phyloP scores from a whole-genome alignment of 1,140 invertebrate genomes.

The Agraylea sexmaculata region DNA sequence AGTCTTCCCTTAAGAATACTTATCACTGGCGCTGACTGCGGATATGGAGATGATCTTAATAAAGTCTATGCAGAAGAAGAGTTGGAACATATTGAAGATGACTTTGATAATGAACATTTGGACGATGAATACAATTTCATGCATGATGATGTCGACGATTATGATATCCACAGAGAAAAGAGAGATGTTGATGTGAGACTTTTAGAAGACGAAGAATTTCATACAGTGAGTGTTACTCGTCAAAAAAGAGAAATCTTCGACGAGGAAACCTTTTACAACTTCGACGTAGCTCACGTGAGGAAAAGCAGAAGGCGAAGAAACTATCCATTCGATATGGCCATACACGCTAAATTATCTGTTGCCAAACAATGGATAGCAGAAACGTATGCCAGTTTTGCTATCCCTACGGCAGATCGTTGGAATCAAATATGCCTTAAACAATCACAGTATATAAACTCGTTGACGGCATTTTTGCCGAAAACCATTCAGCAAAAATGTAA shows the following conservation, averaged over 20 bases:
- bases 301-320: constrained; percentile 19
- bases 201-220: constrained; percentile 32
- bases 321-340: constrained; percentile 41
- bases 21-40: constrained; percentile 60
- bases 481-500: constrained; percentile 60
- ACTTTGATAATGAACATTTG: constrained; percentile 40
- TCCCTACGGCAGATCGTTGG: constrained; percentile 65
- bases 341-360: constrained; percentile 45
- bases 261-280: constrained; percentile 17
- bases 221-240: constrained; percentile 15
- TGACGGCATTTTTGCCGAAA: constrained; percentile 61
- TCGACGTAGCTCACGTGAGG: constrained; percentile 17
- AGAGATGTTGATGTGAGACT: constrained; percentile 37
- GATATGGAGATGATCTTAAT: constrained; percentile 25
- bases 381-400: constrained; percentile 70
- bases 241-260: constrained; percentile 17
- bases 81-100: constrained; percentile 9
- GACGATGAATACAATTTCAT: constrained; percentile 33
- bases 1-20: constrained; percentile 67
- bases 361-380: constrained; percentile 75
- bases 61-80: constrained; percentile 27
- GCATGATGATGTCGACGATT: constrained; percentile 31
- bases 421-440: constrained; percentile 63
- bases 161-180: constrained; percentile 28
- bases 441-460: constrained; percentile 66